Percentiles rank a stretch among this genome's conserved stretches.
Evolutionary conservation across 37 sponge, comb jelly and placozoan genomes (phyloP).

Genomic region (Cladorhizidae sp.): DNA sequence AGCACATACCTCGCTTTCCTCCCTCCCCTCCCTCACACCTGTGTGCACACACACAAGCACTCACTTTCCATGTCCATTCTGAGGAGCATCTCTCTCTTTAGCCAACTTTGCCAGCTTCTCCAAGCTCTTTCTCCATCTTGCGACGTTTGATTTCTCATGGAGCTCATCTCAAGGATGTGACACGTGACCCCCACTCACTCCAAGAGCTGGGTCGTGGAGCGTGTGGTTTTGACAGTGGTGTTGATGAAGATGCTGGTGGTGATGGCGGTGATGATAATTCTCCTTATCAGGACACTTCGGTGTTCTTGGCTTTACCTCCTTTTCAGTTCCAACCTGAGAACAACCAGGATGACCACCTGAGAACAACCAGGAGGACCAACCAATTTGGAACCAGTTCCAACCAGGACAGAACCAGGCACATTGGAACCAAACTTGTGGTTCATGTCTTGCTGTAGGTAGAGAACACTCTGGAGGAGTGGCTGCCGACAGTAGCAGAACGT

Average conservation of each 20-base stretch:
- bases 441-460: not conserved
- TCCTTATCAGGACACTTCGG: not conserved
- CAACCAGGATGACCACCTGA: not conserved
- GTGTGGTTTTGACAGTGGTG: slow-evolving; percentile 1
- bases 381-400: not conserved
- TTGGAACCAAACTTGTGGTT: not conserved
- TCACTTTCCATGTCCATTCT: slow-evolving; percentile 33
- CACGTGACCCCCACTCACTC: slow-evolving; percentile 9
- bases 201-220: not conserved
- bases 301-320: no score
- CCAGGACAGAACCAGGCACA: not conserved
- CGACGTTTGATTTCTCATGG: slow-evolving; percentile 29
- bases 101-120: slow-evolving; percentile 14
- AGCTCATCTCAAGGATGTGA: slow-evolving; percentile 20
- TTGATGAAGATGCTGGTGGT: not conserved
- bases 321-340: not conserved
- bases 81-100: not conserved
- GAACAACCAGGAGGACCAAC: not conserved
- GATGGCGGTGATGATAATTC: not conserved
- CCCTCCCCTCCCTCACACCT: slow-evolving; percentile 2
- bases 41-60: not conserved
- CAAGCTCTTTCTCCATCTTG: slow-evolving; percentile 40
- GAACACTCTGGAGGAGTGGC: slow-evolving; percentile 40
- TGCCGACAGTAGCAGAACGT: slow-evolving; percentile 16
- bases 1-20: not conserved